Percentiles rank a stretch among this genome's conserved stretches.
Evolutionary conservation across 35 echinoderm and acorn worm genomes (phyloP).

Genomic region (Lytechinus pictus): DNA sequence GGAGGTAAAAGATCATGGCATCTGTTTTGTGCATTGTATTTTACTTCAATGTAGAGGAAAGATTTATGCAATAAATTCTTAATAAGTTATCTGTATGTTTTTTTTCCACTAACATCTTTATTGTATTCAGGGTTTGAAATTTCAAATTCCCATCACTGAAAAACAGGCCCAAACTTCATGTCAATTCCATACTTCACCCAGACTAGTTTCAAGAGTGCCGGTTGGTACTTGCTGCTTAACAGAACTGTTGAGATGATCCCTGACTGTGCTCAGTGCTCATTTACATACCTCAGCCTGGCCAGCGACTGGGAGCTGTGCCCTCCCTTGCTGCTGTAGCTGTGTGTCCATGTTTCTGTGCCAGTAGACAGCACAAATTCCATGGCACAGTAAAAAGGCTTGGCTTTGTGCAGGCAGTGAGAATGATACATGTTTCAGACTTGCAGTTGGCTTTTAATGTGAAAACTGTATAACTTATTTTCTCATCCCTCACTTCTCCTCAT

Average conservation of each 20-base stretch:
- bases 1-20: no score
- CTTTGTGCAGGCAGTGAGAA: constrained; percentile 9
- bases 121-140: no score
- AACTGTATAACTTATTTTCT: background rate
- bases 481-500: background rate
- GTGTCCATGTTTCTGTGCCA: background rate
- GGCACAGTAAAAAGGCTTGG: background rate
- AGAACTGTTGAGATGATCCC: constrained; percentile 7
- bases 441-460: background rate
- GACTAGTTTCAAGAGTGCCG: background rate
- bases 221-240: background rate
- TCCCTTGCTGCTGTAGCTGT: background rate
- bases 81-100: no score
- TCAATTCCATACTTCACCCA: background rate
- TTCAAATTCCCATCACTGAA: no score
- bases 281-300: background rate
- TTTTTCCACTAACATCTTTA: no score
- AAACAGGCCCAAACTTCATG: background rate
- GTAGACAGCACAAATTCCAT: background rate
- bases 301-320: no score
- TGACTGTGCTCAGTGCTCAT: background rate
- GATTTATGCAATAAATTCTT: no score
- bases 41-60: no score
- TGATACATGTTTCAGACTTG: background rate
- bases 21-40: no score